A percentile compares a stretch with the other conserved stretches of the same genome.
Evolutionary conservation across 2,113 vertebrate species (phyloP).

Genomic region (Isurus oxyrinchus): DNA sequence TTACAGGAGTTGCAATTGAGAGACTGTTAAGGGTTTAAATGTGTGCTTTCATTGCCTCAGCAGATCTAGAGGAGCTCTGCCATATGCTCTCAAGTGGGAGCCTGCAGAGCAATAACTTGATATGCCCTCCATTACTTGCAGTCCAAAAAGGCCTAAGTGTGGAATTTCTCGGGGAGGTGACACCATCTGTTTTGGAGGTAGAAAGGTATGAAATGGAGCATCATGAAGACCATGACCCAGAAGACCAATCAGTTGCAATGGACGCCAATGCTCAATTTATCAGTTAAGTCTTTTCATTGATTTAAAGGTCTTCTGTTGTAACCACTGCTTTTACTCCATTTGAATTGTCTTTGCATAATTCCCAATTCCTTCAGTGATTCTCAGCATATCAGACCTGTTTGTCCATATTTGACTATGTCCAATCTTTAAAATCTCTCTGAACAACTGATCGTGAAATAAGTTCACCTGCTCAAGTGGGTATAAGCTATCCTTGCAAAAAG

Average conservation of each 20-base stretch:
- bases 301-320: background rate
- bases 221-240: background rate
- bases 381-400: background rate
- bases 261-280: background rate
- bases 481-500: background rate
- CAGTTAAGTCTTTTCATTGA: background rate
- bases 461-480: background rate
- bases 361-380: background rate
- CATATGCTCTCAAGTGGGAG: background rate
- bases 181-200: background rate
- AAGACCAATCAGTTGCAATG: background rate
- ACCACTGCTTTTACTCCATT: background rate
- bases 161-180: background rate
- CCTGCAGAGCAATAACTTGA: background rate
- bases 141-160: background rate
- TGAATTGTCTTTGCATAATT: background rate
- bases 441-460: background rate
- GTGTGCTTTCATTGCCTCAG: background rate
- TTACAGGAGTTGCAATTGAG: background rate
- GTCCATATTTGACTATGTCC: background rate
- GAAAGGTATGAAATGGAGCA: background rate
- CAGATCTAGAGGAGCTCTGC: background rate
- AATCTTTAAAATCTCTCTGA: background rate
- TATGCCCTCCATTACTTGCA: background rate
- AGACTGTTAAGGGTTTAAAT: background rate